These are phyloP conservation scores for Mungos mungo DNA, from an alignment of 2,113 vertebrate genomes.

Conservation along the genomic window DNA sequence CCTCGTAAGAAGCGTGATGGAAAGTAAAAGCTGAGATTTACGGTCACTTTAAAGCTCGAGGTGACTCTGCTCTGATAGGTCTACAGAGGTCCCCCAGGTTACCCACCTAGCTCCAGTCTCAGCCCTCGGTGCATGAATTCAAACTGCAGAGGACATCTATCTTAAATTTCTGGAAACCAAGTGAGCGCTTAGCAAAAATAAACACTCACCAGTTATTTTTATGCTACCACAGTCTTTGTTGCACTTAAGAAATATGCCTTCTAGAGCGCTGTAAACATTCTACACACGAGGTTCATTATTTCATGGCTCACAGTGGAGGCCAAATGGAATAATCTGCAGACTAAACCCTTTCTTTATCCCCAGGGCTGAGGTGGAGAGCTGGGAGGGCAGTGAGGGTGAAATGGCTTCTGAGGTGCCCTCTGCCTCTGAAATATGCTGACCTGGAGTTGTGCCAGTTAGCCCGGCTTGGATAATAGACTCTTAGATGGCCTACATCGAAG, in stretches of 20 bases:
- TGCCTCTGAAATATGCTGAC: constrained; percentile 26
- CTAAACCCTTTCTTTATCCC: constrained; percentile 48
- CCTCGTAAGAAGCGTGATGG: not conserved
- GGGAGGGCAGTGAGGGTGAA: not conserved
- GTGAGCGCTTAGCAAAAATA: constrained; percentile 1
- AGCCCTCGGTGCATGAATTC: not conserved
- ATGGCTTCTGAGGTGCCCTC: constrained; percentile 39
- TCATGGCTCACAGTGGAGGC: not conserved
- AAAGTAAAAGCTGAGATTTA: constrained; percentile 33
- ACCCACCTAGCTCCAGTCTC: not conserved
- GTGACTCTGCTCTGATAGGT: not conserved
- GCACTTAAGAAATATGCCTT: constrained; percentile 6
- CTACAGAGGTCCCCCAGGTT: not conserved
- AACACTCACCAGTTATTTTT: constrained; percentile 35
- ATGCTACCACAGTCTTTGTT: not conserved
- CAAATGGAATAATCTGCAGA: constrained; percentile 38
- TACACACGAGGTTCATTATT: constrained; percentile 1
- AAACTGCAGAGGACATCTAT: not conserved
- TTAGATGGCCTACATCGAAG: constrained; percentile 40
- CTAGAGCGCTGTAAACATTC: constrained; percentile 46
- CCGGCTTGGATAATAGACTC: constrained; percentile 42
- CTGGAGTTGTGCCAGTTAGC: constrained; percentile 53
- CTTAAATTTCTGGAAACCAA: constrained; percentile 50
- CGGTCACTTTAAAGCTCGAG: constrained; percentile 7
- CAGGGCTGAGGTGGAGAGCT: constrained; percentile 18